Evolutionary conservation across 2,888 invertebrate species (phyloP), one percentile per base, ranked within the genome.

Genomic region (Caenorhabditis sulstoni): DNA sequence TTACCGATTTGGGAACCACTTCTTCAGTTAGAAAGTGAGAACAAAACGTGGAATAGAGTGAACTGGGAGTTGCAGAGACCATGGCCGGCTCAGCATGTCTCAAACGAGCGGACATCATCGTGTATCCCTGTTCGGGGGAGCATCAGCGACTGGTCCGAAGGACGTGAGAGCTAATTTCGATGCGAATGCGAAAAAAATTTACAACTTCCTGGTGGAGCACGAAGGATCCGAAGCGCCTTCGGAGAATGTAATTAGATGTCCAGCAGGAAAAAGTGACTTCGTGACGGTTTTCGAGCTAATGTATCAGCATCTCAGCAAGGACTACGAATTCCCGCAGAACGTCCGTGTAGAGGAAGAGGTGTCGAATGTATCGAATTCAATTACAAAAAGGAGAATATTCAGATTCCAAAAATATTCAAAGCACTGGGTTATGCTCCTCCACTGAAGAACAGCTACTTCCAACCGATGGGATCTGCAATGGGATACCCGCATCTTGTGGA

Each of bases 401-500:
- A 52, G 52, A 52, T 76, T 14, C 16, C 35, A 0, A n/a, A 2
- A 11, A 62, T 70, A 12, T 65, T 76, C 57, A 76, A 70, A 50
- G 53, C 45, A 1, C 58, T 76, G 12, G 76, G 68, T 1, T 76
- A 70, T n/a, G 64, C 68, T 14, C 35, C 4, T 3, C 22, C 58
- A 7, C 47, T 76, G 14, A 76, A 76, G 22, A 57, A 50, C 29
- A 76, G 76, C 22, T 64, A 35, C 44, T 76, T 64, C 50, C 57
- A 68, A 20, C 76, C 76, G 9, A 68, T 76, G 52, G 76, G 76
- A 0, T 41, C 44, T 5, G 5, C 29, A 9, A 68, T 68, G 12
- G 76, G 76, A n/a, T 76, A 68, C 39, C 76, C 76, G 7, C 57
- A 76, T 47, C 57, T 76, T 8, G 8, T 76, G 12, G 76, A 76